Base-by-base conservation (phyloP, 2,888 invertebrate species). In the Odontothrips loti region DNA sequence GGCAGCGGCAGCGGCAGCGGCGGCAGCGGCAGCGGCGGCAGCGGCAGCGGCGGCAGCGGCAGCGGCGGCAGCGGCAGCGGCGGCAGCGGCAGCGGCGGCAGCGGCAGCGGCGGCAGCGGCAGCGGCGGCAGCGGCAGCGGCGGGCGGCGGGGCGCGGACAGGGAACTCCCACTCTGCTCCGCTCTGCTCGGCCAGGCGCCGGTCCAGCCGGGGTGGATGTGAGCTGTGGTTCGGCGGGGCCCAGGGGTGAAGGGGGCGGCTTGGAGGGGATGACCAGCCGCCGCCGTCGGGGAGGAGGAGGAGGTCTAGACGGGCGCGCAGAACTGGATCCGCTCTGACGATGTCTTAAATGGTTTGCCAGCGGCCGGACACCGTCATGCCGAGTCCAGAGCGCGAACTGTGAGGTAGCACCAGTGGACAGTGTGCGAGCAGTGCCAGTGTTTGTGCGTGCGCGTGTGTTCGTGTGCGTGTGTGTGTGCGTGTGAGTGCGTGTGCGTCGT, bases 171-270 rank as follows among this genome's bases (percentile, higher is more conserved):
- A n/a, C n/a, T n/a, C n/a, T n/a, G n/a, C n/a, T n/a, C n/a, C n/a
- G n/a, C 58, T 20, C 58, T 58, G 20, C 20, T 15, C 27, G 27
- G 58, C 47, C 23, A 79, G 79, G 79, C 29, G 51, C 75, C 47
- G 43, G 78, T 58, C 68, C 47, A 27, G 27, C 78, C 51, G n/a
- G 82, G 81, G 81, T n/a, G 63, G 81, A 27, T 79, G 79, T 29
- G 79, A 47, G 58, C 43, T 43, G 29, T 63, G 75, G 29, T 27
- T 43, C 47, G 79, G 80, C 47, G 79, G 79, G 80, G 68, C 43
- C 47, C 27, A 34, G 82, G 29, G 79, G 48, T 48, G 80, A 48
- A 43, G 47, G 79, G 63, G 80, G 27, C n/a, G 80, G 58, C 47
- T 47, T 48, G 79, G 80, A 48, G 43, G 81, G 47, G 75, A 51